Evolutionary conservation across 2,888 invertebrate genomes (phyloP), one percentile per base, ranked within the genome.

Genomic region (Eristalis pertinax): DNA sequence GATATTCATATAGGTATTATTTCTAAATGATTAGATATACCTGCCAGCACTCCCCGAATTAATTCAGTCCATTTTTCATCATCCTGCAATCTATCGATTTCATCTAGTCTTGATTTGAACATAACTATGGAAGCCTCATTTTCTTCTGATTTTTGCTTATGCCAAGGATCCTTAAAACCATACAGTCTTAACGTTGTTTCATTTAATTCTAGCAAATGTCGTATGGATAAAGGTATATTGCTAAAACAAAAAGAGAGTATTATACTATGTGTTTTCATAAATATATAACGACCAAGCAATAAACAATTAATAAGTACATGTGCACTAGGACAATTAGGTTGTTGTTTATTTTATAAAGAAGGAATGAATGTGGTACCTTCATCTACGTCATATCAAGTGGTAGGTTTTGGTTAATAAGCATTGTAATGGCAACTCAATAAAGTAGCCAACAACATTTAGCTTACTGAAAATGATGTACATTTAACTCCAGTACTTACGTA

Each of bases 131-230:
- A 98, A 77, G 95, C 94, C 89, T 96, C 95, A 92, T 98, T 99
- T 94, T 99, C 99, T 90, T 94, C 94, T 91, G 96, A 96, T 92
- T 99, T 99, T 94, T 98, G 98, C 94, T 96, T 93, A 85, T 94
- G 94, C 96, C 95, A 96, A 62, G 98, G 96, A 93, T 99, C 99
- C 90, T 96, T 96, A 92, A 99, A 99, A 88, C 98, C 97, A 92
- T 97, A 97, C 91, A 98, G 97, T 90, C 97, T 95, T 92, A 99
- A 95, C 91, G 96, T 97, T 91, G 98, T 97, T 93, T 98, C 98
- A 91, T 98, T 97, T 90, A 98, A 96, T 92, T 99, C 98, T 90
- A 99, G 94, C 89, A 99, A 94, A 91, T 97, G 96, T 91, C 99
- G 94, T 88, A 99, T 97, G 86, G 98, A 98, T 90, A 99, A 94